These are phyloP conservation scores for Sitta carolinensis DNA, from an alignment of 2,797 vertebrate genomes.

Conservation along the genomic window DNA sequence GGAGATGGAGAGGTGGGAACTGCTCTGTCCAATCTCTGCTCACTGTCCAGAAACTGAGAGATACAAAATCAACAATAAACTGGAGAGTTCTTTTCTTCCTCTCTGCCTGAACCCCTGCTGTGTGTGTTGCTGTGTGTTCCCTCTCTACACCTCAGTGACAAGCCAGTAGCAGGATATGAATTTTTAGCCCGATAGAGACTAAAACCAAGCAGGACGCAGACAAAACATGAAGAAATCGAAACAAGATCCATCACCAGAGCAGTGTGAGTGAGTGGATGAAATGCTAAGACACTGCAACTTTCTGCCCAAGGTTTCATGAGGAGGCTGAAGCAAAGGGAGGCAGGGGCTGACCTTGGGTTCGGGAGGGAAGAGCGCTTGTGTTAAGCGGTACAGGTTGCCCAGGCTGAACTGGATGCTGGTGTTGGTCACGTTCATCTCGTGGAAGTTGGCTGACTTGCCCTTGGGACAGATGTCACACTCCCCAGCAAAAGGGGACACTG, in stretches of 20 bases:
- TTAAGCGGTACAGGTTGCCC: slow-evolving; percentile 83
- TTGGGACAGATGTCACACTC: slow-evolving; percentile 93
- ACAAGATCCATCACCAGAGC: not conserved
- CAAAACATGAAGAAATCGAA: not conserved
- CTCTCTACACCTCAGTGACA: not conserved
- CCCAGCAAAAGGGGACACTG: slow-evolving; percentile 89
- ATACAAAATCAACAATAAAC: too few species aligned
- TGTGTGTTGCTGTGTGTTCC: too few species aligned
- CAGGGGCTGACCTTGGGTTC: slow-evolving; percentile 80
- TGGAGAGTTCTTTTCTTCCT: too few species aligned
- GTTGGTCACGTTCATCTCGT: slow-evolving; percentile 84
- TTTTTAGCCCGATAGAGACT: not conserved
- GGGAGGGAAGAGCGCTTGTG: slow-evolving; percentile 82
- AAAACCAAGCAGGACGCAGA: not conserved
- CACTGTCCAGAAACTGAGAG: too few species aligned
- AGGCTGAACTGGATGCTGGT: slow-evolving; percentile 85
- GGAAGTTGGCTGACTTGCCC: slow-evolving; percentile 84
- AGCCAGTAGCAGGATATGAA: not conserved
- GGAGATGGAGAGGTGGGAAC: too few species aligned
- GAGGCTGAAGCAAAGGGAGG: not conserved
- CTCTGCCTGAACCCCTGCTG: too few species aligned
- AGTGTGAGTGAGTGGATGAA: not conserved
- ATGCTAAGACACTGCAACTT: not conserved
- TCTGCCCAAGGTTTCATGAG: not conserved
- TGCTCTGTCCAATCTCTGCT: too few species aligned